Base-by-base conservation (phyloP, 2,888 invertebrate genomes). In the Tenthredo notha region DNA sequence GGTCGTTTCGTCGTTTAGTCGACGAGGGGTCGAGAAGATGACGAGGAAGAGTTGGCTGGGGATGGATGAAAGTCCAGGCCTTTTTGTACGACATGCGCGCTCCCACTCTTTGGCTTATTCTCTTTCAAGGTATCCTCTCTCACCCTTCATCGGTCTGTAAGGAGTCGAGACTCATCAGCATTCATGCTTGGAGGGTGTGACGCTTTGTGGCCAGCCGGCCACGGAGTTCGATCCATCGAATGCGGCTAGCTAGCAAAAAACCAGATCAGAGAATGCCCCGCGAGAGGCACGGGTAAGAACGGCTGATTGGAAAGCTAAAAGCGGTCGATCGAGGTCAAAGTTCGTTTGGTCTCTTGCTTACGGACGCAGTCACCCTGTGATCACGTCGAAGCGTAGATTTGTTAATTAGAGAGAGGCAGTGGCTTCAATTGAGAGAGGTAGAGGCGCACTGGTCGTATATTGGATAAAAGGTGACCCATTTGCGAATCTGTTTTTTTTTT, bases 1-100 rank as follows among this genome's bases (percentile, higher is more conserved):
- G 70, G 83, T 83, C 83, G 83, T 83, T 83, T 70, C 70, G 67
- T 83, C 83, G 83, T 83, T 83, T 83, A 70, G 83, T 70, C 83
- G 83, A 50, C 83, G 47, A 50, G 65, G 83, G 67, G 47, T 83
- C 83, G 83, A 70, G 70, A 80, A 37, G 80, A 83, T 70, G 83
- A 83, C 70, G 83, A 83, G 18, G 83, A 83, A 83, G 80, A 80
- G 80, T 58, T 80, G n/a, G 83, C 50, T 43, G 33, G 70, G 47
- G 83, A 67, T 50, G 70, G 83, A 70, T 83, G 70, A 83, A 50
- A 83, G 83, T 83, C 83, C 83, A 67, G 50, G 9, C 37, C 25
- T 83, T 83, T 83, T 67, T 83, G 61, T 47, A 43, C 25, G 70
- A 83, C 67, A 80, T 58, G 80, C 80, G 80, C 80, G 40, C 80